Evolutionary conservation across 2,113 vertebrate species (phyloP).

Genomic region (Scatophagus argus): DNA sequence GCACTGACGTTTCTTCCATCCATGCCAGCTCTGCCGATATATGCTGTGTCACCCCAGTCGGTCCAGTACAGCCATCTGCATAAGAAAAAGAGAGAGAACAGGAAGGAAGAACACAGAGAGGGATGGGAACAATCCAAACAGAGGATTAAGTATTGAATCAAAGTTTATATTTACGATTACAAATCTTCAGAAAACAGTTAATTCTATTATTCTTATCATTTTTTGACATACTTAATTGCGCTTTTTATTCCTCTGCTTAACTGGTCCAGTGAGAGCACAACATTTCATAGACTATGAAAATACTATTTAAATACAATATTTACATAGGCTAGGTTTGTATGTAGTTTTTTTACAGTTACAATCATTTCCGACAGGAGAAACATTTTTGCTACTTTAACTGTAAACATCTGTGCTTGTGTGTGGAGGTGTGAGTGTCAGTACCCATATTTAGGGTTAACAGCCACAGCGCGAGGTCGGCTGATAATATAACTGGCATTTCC

Average conservation of each 20-base stretch:
- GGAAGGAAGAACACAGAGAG: not conserved
- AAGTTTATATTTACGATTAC: not conserved
- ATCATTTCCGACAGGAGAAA: not conserved
- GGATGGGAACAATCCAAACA: not conserved
- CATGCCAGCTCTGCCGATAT: conserved; percentile 81
- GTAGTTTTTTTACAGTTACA: not conserved
- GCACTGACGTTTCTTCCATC: conserved; percentile 75
- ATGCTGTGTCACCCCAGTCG: conserved; percentile 76
- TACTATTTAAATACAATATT: too few species aligned
- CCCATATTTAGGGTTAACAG: conserved; percentile 82
- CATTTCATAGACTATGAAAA: not conserved
- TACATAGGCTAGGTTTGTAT: too few species aligned
- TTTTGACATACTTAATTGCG: not conserved
- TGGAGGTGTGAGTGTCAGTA: conserved; percentile 39
- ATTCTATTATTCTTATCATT: not conserved
- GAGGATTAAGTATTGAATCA: not conserved
- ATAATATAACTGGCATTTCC: conserved; percentile 72
- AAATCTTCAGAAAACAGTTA: not conserved
- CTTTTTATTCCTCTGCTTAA: not conserved
- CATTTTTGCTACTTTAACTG: not conserved
- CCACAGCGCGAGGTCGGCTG: conserved; percentile 74
- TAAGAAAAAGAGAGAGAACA: not conserved
- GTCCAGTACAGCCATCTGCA: conserved; percentile 83
- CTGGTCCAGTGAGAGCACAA: too few species aligned
- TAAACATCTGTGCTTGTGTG: not conserved